These are phyloP conservation scores for Urocolius indicus DNA, from an alignment of 2,113 vertebrate genomes.

Conservation along the genomic window DNA sequence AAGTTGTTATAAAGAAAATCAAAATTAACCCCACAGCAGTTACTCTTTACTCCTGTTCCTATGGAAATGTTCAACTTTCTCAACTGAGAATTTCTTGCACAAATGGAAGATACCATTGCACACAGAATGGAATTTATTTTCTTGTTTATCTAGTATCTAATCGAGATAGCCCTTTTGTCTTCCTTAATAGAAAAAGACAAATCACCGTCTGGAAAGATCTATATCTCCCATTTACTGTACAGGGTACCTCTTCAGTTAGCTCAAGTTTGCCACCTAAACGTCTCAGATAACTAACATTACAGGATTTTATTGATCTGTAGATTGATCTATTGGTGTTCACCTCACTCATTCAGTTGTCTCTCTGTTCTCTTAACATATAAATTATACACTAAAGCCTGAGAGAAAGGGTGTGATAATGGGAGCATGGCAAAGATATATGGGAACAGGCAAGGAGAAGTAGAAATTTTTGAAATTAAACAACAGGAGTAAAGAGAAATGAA, in stretches of 20 bases:
- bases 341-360: background rate
- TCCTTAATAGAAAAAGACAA: background rate
- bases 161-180: background rate
- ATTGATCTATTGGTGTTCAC: slow-evolving; percentile 1
- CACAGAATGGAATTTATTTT: background rate
- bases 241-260: background rate
- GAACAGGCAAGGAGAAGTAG: background rate
- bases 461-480: background rate
- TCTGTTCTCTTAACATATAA: background rate
- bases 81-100: background rate
- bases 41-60: background rate
- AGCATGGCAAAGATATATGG: background rate
- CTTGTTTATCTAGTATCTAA: slow-evolving; percentile 11
- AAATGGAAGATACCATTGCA: background rate
- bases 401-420: background rate
- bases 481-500: background rate
- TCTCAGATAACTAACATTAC: background rate
- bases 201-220: background rate
- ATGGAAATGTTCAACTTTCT: background rate
- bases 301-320: background rate
- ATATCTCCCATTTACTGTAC: background rate
- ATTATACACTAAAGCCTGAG: background rate
- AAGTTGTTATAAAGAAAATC: background rate
- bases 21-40: background rate
- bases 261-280: background rate